phyloP scores from a whole-genome alignment of 1,140 invertebrate genomes.

The Hylaeus anthracinus region DNA sequence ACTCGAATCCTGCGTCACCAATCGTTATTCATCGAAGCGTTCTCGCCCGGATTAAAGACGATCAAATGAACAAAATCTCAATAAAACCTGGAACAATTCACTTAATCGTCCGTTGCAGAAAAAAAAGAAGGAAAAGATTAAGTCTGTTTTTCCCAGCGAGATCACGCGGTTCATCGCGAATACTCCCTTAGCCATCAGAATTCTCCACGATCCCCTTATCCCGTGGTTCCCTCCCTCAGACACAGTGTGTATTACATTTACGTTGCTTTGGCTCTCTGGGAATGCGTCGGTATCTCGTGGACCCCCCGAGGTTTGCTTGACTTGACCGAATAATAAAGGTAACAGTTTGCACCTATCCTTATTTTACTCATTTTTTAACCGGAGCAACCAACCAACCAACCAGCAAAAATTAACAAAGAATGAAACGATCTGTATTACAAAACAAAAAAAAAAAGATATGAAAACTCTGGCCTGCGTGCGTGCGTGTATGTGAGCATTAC shows the following conservation, averaged over 20 bases:
- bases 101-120: too few species aligned
- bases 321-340: constrained; percentile 81
- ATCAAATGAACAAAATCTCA: constrained; percentile 5
- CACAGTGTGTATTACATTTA: constrained; percentile 82
- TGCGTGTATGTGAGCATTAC: constrained; percentile 65
- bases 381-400: constrained; percentile 46
- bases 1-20: constrained; percentile 57
- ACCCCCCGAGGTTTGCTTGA: constrained; percentile 82
- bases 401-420: constrained; percentile 24
- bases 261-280: constrained; percentile 83
- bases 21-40: constrained; percentile 60
- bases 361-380: constrained; percentile 67
- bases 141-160: constrained; percentile 50
- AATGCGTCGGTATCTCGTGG: constrained; percentile 83
- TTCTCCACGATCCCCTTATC: neutral
- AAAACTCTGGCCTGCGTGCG: constrained; percentile 64
- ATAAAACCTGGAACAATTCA: neutral
- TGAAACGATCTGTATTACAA: constrained; percentile 9
- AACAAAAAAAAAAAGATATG: constrained; percentile 8
- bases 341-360: constrained; percentile 81
- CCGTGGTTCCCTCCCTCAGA: constrained; percentile 56
- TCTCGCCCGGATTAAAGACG: constrained; percentile 71
- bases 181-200: neutral
- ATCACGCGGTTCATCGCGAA: constrained; percentile 47
- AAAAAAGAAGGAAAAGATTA: neutral